Conservation (phyloP, 2,113 vertebrate species). For the Megalops atlanticus region DNA sequence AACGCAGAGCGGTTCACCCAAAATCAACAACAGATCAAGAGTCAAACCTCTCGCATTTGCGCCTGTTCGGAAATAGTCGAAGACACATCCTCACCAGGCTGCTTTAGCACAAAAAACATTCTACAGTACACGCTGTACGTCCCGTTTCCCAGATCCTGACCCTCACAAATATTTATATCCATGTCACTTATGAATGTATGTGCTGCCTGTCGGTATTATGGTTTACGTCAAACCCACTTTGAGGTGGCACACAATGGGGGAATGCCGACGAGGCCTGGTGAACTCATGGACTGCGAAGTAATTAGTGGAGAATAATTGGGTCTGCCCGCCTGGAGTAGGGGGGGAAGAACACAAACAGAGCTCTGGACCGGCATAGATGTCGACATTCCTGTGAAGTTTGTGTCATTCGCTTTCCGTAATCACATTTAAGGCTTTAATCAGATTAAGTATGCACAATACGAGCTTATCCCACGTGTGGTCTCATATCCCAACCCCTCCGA, state of each 20-base stretch:
- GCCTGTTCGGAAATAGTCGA: too few species aligned
- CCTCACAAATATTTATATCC: too few species aligned
- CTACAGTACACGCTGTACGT: constrained; percentile 8
- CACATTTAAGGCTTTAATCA: constrained; percentile 69
- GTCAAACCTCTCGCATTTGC: too few species aligned
- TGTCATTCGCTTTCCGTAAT: constrained; percentile 69
- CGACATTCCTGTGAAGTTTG: constrained; percentile 67
- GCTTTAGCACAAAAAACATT: not conserved
- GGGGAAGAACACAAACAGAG: constrained; percentile 38
- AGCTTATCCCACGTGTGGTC: constrained; percentile 73
- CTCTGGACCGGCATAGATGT: constrained; percentile 46
- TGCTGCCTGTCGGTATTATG: not conserved
- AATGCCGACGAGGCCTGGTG: not conserved
- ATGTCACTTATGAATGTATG: too few species aligned
- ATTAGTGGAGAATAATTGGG: constrained; percentile 36
- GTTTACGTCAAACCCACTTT: not conserved
- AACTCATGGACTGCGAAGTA: constrained; percentile 36
- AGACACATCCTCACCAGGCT: too few species aligned
- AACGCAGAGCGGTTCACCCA: constrained; percentile 23
- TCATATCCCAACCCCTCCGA: constrained; percentile 51
- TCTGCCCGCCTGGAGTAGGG: constrained; percentile 35
- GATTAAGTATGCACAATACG: constrained; percentile 70
- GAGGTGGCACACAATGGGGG: constrained; percentile 40
- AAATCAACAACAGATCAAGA: constrained; percentile 25
- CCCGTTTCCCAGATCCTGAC: not conserved